These are phyloP conservation scores for Spodoptera picta DNA, from an alignment of 2,888 invertebrate genomes.

Conservation along the genomic window DNA sequence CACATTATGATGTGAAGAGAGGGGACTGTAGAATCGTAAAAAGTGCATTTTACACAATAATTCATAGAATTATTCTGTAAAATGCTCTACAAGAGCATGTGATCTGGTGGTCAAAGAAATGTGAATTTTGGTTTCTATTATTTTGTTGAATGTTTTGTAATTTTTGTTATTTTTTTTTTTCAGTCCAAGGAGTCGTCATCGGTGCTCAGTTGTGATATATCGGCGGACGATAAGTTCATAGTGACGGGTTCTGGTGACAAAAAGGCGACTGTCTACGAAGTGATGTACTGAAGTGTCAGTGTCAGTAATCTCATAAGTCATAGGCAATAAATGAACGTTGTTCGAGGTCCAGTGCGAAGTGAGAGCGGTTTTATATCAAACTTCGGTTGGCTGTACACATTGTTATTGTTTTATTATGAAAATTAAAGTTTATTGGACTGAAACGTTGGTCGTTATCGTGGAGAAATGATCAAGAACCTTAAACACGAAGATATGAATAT, in stretches of 20 bases:
- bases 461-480: too few species aligned
- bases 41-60: too few species aligned
- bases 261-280: conserved; percentile 99
- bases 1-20: too few species aligned
- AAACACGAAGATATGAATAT: too few species aligned
- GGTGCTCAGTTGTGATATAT: conserved; percentile 99
- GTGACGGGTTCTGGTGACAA: conserved; percentile 99
- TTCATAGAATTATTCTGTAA: too few species aligned
- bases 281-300: conserved; percentile 91
- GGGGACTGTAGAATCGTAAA: too few species aligned
- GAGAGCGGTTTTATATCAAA: conserved; percentile 58
- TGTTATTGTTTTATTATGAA: conserved; percentile 32
- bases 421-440: conserved; percentile 17
- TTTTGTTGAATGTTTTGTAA: too few species aligned
- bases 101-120: not conserved
- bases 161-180: conserved; percentile 63
- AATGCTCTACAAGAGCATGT: too few species aligned
- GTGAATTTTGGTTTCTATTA: not conserved
- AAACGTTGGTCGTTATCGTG: conserved; percentile 3
- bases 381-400: conserved; percentile 59
- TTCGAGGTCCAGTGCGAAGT: conserved; percentile 67
- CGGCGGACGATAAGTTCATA: conserved; percentile 98
- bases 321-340: conserved; percentile 61
- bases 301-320: conserved; percentile 62
- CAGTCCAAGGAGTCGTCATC: conserved; percentile 99